These are phyloP conservation scores for Ormia ochracea DNA, from an alignment of 2,888 invertebrate species.

Conservation along the genomic window DNA sequence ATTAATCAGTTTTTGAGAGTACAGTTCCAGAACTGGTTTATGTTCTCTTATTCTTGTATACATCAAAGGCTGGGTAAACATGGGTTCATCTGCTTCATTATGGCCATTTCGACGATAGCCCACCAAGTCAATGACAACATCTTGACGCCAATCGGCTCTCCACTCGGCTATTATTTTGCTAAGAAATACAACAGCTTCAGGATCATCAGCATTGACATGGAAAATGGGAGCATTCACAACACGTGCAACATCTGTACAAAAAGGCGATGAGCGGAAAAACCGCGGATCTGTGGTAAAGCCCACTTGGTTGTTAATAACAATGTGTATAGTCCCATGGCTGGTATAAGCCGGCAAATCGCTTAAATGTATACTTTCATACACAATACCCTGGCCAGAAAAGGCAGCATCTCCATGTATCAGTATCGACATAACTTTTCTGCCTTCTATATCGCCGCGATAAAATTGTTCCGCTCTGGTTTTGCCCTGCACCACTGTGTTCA, in stretches of 20 bases:
- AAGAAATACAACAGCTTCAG: constrained; percentile 93
- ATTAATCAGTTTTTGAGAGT: constrained; percentile 83
- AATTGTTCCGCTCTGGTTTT: constrained; percentile 92
- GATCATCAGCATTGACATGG: constrained; percentile 96
- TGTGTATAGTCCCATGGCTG: constrained; percentile 81
- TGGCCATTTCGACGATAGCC: constrained; percentile 92
- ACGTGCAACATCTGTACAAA: constrained; percentile 93
- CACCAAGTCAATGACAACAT: constrained; percentile 89
- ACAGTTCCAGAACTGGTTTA: constrained; percentile 82
- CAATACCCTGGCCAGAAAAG: constrained; percentile 82
- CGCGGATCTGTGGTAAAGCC: constrained; percentile 96
- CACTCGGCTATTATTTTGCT: constrained; percentile 93
- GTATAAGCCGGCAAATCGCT: constrained; percentile 81
- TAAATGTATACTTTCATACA: constrained; percentile 82
- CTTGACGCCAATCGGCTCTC: constrained; percentile 90
- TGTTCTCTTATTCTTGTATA: constrained; percentile 88
- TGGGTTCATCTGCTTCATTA: constrained; percentile 96
- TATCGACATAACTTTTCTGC: constrained; percentile 82
- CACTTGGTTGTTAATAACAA: constrained; percentile 86
- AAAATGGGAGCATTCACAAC: constrained; percentile 94
- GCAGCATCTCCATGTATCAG: constrained; percentile 84
- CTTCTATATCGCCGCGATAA: constrained; percentile 85
- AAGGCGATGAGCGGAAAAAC: constrained; percentile 89
- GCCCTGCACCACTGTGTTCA: constrained; percentile 90
- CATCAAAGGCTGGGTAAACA: constrained; percentile 96